Evolutionary conservation across 1,140 invertebrate genomes (phyloP), one percentile per base, ranked within the genome.

Genomic region (Belonocnema kinseyi): DNA sequence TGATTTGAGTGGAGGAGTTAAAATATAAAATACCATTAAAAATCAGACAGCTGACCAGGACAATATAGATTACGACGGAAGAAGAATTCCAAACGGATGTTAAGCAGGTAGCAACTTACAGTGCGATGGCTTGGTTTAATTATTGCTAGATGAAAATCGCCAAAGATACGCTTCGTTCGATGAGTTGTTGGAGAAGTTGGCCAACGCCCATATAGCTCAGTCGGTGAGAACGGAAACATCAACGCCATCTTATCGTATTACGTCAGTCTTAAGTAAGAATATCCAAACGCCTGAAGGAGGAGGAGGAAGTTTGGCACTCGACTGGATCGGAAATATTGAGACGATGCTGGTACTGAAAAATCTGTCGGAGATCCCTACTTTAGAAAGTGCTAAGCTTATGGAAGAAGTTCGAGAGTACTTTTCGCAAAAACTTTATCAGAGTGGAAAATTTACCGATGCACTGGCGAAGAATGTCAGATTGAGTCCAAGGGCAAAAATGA

Each of bases 331-430:
- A 53, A 53, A 53, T 53, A 53, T 53, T 53, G 3, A 16, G 6
- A 53, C 3, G 0, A 53, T 53, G 52, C 14, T 53, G 19, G 72
- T 21, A 50, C 6, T 56, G 6, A 4, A 46, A 16, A 13, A 53
- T 6, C 3, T 13, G 52, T 14, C 52, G 14, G 52, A 16, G 14
- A 54, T 82, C 56, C 82, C 73, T 52, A 21, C 53, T 26, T 56
- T 80, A 56, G 26, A 13, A 50, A 70, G n/a, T 50, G 12, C 14
- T 75, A 50, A 21, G 10, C 1, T 14, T 3, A 46, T 75, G 46
- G 11, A 12, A 51, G 6, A 33, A 52, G 52, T 4, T 54, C n/a
- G 46, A 6, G 3, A 74, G 40, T 61, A 13, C 10, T 16, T 33
- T 76, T 51, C 11, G 21, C 12, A 52, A 17, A 75, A 75, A 11